A percentile compares a stretch with the other conserved stretches of the same genome.
Conservation (phyloP, 2,888 invertebrate genomes). For the Caradrina clavipalpis region DNA sequence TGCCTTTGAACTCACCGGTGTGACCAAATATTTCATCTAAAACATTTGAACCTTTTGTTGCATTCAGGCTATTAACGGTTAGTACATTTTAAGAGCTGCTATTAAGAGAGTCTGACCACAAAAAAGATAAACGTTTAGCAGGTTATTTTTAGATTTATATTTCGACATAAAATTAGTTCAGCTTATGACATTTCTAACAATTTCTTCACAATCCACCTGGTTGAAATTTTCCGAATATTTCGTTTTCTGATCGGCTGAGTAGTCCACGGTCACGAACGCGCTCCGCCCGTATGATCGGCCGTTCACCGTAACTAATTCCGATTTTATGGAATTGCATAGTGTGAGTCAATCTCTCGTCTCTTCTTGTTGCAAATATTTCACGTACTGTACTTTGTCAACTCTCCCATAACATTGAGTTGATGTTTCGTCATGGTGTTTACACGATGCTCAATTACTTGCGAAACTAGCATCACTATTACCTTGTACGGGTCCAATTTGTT, state of each 20-base stretch:
- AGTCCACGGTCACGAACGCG: constrained; percentile 78
- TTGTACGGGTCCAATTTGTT: constrained; percentile 26
- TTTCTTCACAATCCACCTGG: constrained; percentile 38
- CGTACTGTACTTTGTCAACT: constrained; percentile 44
- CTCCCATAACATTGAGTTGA: constrained; percentile 54
- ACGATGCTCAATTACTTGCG: constrained; percentile 2
- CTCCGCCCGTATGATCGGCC: constrained; percentile 71
- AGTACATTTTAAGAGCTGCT: constrained; percentile 6
- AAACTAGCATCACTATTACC: not conserved
- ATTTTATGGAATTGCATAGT: constrained; percentile 77
- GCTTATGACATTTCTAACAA: constrained; percentile 39
- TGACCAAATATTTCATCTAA: constrained; percentile 21
- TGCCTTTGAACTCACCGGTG: constrained; percentile 18
- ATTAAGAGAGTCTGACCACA: constrained; percentile 21
- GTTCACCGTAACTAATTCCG: constrained; percentile 79
- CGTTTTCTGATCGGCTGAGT: constrained; percentile 57
- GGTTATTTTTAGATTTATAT: constrained; percentile 17
- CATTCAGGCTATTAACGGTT: constrained; percentile 8
- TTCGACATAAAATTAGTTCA: constrained; percentile 40
- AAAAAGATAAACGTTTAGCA: constrained; percentile 12
- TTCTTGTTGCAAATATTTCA: constrained; percentile 58
- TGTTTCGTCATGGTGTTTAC: constrained; percentile 24
- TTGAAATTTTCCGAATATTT: constrained; percentile 45
- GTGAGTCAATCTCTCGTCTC: constrained; percentile 63
- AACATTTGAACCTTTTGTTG: constrained; percentile 14